Percentiles rank a stretch among this genome's conserved stretches.
Evolutionary conservation across 2,113 vertebrate species (phyloP).

Genomic region (Sylvia atricapilla): DNA sequence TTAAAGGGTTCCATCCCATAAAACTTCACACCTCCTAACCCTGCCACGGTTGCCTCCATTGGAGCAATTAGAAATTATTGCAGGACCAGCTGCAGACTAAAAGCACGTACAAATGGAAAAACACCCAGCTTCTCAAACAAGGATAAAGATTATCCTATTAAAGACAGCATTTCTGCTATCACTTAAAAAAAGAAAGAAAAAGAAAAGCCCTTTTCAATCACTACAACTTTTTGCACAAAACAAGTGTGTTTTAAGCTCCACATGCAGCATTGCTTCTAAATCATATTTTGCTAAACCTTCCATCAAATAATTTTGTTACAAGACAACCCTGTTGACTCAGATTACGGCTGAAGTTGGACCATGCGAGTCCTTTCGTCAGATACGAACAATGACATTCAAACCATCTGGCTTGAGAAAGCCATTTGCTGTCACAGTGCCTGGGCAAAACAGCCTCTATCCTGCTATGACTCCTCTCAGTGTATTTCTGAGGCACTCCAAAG

Average conservation of each 20-base stretch:
- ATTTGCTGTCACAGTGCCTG: not conserved
- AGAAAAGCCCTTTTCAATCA: not conserved
- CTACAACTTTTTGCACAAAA: not conserved
- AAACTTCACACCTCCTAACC: not conserved
- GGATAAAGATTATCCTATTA: not conserved
- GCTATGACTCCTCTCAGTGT: not conserved
- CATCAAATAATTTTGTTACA: not conserved
- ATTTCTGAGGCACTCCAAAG: not conserved
- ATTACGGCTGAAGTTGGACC: not conserved
- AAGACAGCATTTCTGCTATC: not conserved
- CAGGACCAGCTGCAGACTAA: not conserved
- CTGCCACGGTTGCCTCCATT: accelerated
- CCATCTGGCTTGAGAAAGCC: not conserved
- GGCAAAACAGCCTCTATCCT: not conserved
- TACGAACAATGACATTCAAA: not conserved
- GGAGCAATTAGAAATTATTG: accelerated
- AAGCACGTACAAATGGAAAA: not conserved
- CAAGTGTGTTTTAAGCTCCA: not conserved
- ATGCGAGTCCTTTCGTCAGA: not conserved
- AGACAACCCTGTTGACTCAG: not conserved
- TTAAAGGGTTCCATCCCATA: not conserved
- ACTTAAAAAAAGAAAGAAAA: not conserved
- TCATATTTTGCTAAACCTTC: not conserved
- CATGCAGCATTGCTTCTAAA: not conserved
- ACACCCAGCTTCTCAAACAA: not conserved